These are phyloP conservation scores for Oreochromis mossambicus DNA, from an alignment of 2,797 vertebrate genomes.

Conservation along the genomic window DNA sequence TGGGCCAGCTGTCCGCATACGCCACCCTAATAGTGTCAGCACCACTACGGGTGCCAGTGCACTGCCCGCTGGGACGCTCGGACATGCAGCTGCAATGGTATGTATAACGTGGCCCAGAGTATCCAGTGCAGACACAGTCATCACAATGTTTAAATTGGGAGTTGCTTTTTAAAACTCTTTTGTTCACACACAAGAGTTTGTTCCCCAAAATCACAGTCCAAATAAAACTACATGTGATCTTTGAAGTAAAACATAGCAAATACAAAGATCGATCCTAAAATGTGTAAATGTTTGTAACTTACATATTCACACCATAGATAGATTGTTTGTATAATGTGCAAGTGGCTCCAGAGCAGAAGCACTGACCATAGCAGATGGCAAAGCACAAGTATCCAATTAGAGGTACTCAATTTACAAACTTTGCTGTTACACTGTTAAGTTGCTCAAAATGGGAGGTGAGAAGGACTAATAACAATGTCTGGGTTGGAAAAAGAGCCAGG, in stretches of 20 bases:
- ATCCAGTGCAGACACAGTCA: neutral
- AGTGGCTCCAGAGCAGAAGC: neutral
- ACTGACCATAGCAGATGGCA: neutral
- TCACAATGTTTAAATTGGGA: neutral
- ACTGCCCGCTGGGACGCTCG: slow-evolving; percentile 70
- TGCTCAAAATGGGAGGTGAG: neutral
- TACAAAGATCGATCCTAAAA: accelerated
- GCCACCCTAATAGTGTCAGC: slow-evolving; percentile 82
- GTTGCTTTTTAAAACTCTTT: neutral
- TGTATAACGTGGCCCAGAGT: slow-evolving; percentile 41
- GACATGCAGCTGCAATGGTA: slow-evolving; percentile 80
- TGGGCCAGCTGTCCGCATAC: slow-evolving; percentile 75
- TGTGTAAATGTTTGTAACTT: neutral
- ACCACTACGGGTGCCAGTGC: slow-evolving; percentile 64
- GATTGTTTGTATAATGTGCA: neutral
- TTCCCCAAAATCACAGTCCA: neutral
- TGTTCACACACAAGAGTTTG: neutral
- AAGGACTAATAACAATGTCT: neutral
- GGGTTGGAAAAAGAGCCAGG: neutral
- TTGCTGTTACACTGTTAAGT: neutral
- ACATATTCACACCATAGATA: neutral
- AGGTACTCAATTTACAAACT: neutral
- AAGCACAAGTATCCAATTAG: neutral
- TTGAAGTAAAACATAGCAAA: neutral
- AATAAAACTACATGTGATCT: neutral